Conservation (phyloP, 2,113 vertebrate species). For the Nanorana parkeri region DNA sequence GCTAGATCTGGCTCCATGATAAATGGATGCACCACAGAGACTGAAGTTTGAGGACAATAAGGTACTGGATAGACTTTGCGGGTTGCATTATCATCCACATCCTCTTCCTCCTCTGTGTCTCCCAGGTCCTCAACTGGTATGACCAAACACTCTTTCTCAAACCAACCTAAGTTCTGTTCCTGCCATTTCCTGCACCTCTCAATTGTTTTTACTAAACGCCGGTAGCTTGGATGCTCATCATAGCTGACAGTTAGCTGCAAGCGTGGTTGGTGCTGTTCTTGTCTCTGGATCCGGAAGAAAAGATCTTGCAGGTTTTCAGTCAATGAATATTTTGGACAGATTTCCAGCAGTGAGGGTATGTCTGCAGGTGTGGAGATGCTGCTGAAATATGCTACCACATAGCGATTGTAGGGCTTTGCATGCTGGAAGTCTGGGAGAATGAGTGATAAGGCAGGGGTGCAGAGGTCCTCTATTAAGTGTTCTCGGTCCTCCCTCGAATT, state of each 20-base stretch:
- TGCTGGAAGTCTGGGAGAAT: constrained; percentile 89
- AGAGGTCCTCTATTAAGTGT: constrained; percentile 83
- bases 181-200: constrained; percentile 82
- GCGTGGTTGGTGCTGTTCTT: constrained; percentile 88
- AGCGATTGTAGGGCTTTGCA: constrained; percentile 84
- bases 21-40: constrained; percentile 58
- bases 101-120: constrained; percentile 60
- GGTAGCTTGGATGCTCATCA: constrained; percentile 77
- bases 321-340: constrained; percentile 82
- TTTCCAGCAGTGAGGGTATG: constrained; percentile 85
- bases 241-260: constrained; percentile 79
- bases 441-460: constrained; percentile 86
- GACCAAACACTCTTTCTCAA: constrained; percentile 76
- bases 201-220: constrained; percentile 78
- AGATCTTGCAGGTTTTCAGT: constrained; percentile 93
- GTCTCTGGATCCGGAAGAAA: constrained; percentile 88
- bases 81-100: constrained; percentile 11
- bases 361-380: constrained; percentile 79
- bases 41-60: background rate
- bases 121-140: constrained; percentile 67
- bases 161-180: constrained; percentile 82
- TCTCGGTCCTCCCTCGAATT: constrained; percentile 79
- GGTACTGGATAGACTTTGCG: background rate
- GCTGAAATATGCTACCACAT: constrained; percentile 91
- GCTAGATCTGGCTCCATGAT: constrained; percentile 26